Evolutionary conservation across 1,140 invertebrate genomes (phyloP).

Genomic region (Cyclina sinensis): DNA sequence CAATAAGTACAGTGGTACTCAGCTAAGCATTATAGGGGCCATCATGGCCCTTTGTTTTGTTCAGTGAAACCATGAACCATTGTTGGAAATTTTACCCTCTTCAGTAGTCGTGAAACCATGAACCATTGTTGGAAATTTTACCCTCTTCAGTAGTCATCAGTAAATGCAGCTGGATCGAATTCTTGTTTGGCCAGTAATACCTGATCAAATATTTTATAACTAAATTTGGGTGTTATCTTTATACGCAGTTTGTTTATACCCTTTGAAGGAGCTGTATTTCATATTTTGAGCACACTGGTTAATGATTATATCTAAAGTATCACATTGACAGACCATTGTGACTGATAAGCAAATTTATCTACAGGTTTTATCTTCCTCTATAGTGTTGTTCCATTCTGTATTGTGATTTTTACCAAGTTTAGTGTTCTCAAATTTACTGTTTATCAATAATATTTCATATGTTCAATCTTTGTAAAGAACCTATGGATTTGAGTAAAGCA

Average conservation of each 20-base stretch:
- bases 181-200: neutral
- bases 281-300: neutral
- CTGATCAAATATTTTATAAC: neutral
- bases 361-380: neutral
- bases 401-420: constrained; percentile 18
- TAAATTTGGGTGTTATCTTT: neutral
- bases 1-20: too few species aligned
- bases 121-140: too few species aligned
- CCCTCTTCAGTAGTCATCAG: too few species aligned
- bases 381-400: neutral
- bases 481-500: neutral
- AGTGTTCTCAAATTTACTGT: neutral
- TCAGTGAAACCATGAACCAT: too few species aligned
- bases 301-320: neutral
- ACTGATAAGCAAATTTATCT: neutral
- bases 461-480: neutral
- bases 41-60: too few species aligned
- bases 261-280: constrained; percentile 1
- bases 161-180: neutral
- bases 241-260: neutral
- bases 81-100: too few species aligned
- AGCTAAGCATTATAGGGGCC: too few species aligned
- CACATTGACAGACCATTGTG: neutral
- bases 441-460: neutral
- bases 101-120: too few species aligned